These are phyloP conservation scores for Enteromius mattozi DNA, from an alignment of 2,797 vertebrate genomes.

Conservation along the genomic window DNA sequence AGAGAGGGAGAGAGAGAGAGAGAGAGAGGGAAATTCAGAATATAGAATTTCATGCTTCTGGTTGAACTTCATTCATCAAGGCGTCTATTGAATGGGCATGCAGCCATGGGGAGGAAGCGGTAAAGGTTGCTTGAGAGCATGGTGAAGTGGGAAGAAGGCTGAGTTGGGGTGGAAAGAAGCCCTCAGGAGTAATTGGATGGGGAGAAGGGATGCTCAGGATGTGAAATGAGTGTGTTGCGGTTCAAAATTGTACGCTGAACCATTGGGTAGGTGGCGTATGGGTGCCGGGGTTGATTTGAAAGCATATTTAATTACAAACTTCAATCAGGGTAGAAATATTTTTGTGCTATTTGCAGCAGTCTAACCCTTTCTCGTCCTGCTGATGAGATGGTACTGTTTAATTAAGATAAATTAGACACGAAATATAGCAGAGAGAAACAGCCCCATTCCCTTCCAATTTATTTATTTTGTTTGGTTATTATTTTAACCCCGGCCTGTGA, in stretches of 20 bases:
- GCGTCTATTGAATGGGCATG: conserved; percentile 61
- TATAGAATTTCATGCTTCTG: conserved; percentile 65
- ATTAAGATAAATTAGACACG: conserved; percentile 63
- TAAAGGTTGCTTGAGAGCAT: conserved; percentile 27
- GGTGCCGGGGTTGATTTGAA: conserved; percentile 43
- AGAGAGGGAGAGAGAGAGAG: not conserved
- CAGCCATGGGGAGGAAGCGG: conserved; percentile 52
- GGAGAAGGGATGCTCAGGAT: conserved; percentile 47
- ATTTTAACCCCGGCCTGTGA: conserved; percentile 60
- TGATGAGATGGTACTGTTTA: conserved; percentile 61
- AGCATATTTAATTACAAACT: conserved; percentile 61
- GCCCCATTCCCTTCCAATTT: conserved; percentile 58
- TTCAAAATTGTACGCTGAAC: not conserved
- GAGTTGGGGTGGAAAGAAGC: conserved; percentile 33
- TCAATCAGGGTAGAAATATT: conserved; percentile 56
- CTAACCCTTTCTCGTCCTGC: conserved; percentile 50
- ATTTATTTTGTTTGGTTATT: conserved; percentile 63
- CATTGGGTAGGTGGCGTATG: not conserved
- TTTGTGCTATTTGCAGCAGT: conserved; percentile 12
- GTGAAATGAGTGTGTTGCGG: conserved; percentile 48
- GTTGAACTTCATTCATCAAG: conserved; percentile 62
- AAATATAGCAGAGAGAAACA: conserved; percentile 52
- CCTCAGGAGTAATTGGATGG: conserved; percentile 55
- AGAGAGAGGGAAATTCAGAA: conserved; percentile 54
- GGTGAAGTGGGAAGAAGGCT: conserved; percentile 45